These are phyloP conservation scores for Enteromius unitaeniatus DNA, from an alignment of 2,797 vertebrate genomes.

Conservation along the genomic window DNA sequence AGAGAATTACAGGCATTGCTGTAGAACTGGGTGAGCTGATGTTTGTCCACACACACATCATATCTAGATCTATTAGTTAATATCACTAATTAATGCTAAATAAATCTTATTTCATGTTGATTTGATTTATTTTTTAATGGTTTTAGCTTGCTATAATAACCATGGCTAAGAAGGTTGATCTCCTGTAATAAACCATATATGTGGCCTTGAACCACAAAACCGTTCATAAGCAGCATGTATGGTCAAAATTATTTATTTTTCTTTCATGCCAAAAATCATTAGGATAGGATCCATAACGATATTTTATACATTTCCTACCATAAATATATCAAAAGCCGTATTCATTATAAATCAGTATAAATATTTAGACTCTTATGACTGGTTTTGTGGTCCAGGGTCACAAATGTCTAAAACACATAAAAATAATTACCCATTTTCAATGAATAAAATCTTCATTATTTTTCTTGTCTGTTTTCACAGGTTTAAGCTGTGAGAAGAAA, in stretches of 20 bases:
- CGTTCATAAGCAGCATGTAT: no score
- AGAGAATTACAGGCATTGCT: conserved; percentile 74
- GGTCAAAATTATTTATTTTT: neutral
- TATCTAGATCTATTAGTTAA: neutral
- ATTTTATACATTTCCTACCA: neutral
- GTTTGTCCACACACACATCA: neutral
- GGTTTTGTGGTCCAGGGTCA: neutral
- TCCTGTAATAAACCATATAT: no score
- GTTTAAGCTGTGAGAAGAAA: conserved; percentile 69
- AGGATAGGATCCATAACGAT: no score
- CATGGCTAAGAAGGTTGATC: neutral
- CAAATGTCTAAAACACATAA: neutral
- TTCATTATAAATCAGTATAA: neutral
- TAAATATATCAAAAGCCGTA: neutral
- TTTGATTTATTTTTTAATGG: neutral
- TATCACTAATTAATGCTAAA: neutral
- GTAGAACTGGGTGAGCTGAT: conserved; percentile 74
- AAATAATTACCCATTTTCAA: neutral
- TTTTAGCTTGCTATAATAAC: neutral
- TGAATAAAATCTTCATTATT: neutral
- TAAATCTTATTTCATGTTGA: neutral
- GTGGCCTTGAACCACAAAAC: no score
- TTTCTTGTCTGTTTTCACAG: conserved; percentile 60
- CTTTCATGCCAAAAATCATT: neutral
- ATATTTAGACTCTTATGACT: neutral